Evolutionary conservation across 2,888 invertebrate species (phyloP), one percentile per base, ranked within the genome.

Genomic region (Dendrolimus houi): DNA sequence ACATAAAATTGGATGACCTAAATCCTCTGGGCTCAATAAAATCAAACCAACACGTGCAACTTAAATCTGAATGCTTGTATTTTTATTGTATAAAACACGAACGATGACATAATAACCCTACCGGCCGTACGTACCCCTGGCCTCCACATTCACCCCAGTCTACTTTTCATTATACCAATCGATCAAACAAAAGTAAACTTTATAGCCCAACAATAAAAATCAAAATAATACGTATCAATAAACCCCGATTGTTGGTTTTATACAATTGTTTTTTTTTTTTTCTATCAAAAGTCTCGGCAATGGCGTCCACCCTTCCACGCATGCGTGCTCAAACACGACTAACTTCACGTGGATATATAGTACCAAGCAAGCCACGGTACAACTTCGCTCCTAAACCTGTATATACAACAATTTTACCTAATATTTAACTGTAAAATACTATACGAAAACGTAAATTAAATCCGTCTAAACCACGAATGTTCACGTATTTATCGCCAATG

Each of bases 321-420:
- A 87, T 88, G 89, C 89, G 88, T 70, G 57, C 60, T 63, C 57
- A 56, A 52, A 58, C 56, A 64, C 64, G 58, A 60, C 74, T 62
- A 83, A 87, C 86, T 87, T 87, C 87, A 84, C 70, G 69, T 67
- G 70, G 69, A 76, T 75, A 72, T 66, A 80, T 29, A 29, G 29
- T 29, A 29, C 29, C 29, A 29, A 29, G 85, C 85, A 86, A 81
- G 87, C 87, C 75, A 76, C 69, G 78, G 70, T 68, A 74, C 77
- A 90, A 90, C 89, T 88, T 89, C 88, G 81, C 79, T 72, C 78
- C 72, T 69, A 71, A 75, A 76, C 72, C 81, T 86, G 85, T 88
- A 87, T 85, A 87, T 87, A 89, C 82, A 83, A 87, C 82, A 86
- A 81, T 79, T 77, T 81, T 76, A 75, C 71, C 75, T 69, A 74